Conservation (phyloP, 2,113 vertebrate genomes). For the Oriolus oriolus region DNA sequence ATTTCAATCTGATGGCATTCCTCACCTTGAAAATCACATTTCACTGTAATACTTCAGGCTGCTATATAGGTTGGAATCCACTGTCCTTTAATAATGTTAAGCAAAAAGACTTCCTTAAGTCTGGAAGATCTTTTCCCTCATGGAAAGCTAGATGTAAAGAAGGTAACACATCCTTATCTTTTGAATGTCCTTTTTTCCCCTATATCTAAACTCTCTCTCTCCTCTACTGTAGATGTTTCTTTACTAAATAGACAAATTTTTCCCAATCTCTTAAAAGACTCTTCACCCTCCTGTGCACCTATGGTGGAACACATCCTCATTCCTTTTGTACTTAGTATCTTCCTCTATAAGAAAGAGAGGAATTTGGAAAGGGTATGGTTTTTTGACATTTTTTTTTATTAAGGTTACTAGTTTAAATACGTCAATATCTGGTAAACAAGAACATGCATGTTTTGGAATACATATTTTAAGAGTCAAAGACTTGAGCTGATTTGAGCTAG, state of each 20-base stretch:
- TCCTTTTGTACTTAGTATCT: neutral
- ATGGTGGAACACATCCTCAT: neutral
- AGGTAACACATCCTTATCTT: neutral
- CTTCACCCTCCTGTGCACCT: neutral
- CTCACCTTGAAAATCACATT: neutral
- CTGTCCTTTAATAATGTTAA: neutral
- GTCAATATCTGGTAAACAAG: neutral
- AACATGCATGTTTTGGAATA: neutral
- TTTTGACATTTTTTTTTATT: neutral
- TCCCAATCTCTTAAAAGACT: neutral
- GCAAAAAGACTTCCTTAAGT: neutral
- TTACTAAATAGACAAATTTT: neutral
- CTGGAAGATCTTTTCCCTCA: neutral
- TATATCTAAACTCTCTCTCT: neutral
- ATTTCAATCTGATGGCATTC: fast-evolving
- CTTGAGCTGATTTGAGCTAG: neutral
- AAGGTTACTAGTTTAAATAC: neutral
- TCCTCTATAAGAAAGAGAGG: neutral
- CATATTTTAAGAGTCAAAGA: neutral
- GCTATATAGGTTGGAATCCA: neutral
- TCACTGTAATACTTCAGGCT: neutral
- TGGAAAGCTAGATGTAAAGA: neutral
- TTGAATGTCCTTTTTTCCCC: fast-evolving
- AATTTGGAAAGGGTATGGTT: neutral
- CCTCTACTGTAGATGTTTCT: neutral